These are phyloP conservation scores for Macrophya alboannulata DNA, from an alignment of 2,888 invertebrate species.

Conservation along the genomic window DNA sequence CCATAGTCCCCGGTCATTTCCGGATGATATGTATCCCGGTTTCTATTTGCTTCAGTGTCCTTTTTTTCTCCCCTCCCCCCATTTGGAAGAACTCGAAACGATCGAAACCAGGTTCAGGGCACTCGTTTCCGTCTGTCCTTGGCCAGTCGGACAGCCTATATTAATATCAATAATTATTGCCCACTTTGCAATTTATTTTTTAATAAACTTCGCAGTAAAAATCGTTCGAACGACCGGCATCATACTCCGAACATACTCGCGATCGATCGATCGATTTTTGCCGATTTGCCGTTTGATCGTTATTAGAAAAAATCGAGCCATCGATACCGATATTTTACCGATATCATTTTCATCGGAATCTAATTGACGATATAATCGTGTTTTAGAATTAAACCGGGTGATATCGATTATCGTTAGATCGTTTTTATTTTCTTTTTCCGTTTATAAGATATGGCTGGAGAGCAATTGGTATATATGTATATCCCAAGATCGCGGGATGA, in stretches of 20 bases:
- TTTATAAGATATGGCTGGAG: neutral
- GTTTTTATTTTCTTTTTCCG: neutral
- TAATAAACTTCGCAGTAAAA: neutral
- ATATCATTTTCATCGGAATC: neutral
- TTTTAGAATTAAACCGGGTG: neutral
- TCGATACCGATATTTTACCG: neutral
- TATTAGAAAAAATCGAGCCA: neutral
- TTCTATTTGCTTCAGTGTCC: conserved; percentile 21
- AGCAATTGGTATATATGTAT: conserved; percentile 53
- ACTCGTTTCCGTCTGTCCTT: conserved; percentile 10
- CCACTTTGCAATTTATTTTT: neutral
- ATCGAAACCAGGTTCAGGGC: conserved; percentile 7
- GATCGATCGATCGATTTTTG: no score
- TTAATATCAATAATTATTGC: neutral
- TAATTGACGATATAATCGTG: neutral
- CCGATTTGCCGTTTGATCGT: neutral
- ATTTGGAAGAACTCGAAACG: neutral
- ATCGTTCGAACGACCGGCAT: neutral
- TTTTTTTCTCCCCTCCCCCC: neutral
- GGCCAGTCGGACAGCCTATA: neutral
- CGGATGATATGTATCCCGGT: conserved; percentile 49
- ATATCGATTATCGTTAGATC: neutral
- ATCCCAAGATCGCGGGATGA: conserved; percentile 20
- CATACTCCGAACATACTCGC: neutral
- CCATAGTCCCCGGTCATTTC: conserved; percentile 26